Conservation (phyloP, 2,113 vertebrate genomes). For the Corynorhinus townsendii region DNA sequence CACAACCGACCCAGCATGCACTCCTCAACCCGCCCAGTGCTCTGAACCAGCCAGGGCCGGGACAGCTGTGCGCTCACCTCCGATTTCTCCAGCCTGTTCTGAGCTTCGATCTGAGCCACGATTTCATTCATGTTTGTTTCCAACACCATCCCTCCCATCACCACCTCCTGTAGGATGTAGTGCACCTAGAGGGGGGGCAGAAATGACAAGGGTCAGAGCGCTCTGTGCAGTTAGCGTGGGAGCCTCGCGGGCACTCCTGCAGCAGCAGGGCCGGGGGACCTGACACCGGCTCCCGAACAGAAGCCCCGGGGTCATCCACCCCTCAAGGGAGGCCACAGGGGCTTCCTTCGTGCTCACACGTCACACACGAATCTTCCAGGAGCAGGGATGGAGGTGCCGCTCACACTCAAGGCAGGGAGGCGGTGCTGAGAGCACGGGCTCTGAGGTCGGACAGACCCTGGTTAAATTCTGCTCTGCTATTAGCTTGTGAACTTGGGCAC, state of each 20-base stretch:
- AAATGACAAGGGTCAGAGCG: not conserved
- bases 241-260: not conserved
- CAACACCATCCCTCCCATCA: constrained; percentile 95
- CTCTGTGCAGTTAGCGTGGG: not conserved
- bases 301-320: not conserved
- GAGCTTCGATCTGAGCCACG: constrained; percentile 91
- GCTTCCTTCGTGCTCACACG: rapidly evolving
- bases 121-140: constrained; percentile 99
- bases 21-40: not conserved
- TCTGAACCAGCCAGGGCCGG: not conserved
- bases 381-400: not conserved
- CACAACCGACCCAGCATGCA: not conserved
- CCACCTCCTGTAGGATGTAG: constrained; percentile 92
- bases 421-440: not conserved
- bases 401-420: not conserved
- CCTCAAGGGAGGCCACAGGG: not conserved
- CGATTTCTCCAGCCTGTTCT: constrained; percentile 93
- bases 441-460: not conserved
- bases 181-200: constrained; percentile 52
- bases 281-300: not conserved
- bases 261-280: not conserved
- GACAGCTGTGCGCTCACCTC: constrained; percentile 82
- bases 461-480: not conserved
- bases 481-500: not conserved
- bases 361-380: not conserved